Conservation (phyloP, 2,113 vertebrate species). For the Phalacrocorax carbo region DNA sequence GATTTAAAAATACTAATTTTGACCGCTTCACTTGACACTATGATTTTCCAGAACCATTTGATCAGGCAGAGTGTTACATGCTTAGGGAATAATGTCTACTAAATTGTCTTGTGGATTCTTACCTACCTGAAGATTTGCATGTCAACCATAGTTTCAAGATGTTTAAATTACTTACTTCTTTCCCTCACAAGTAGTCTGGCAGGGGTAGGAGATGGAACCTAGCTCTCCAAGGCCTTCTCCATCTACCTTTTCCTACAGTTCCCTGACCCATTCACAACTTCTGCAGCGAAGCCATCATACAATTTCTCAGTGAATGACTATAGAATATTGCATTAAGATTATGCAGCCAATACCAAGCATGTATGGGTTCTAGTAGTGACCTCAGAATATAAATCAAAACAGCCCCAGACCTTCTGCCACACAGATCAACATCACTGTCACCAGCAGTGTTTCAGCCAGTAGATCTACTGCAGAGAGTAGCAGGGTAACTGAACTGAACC, state of each 20-base stretch:
- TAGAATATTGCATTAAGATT: background rate
- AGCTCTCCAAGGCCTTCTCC: background rate
- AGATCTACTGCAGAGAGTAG: background rate
- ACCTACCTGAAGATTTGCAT: background rate
- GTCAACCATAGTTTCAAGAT: background rate
- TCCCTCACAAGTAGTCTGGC: background rate
- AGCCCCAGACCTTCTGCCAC: background rate
- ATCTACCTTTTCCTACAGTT: background rate
- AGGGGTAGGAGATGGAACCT: background rate
- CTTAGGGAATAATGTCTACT: background rate
- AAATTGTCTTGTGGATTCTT: background rate
- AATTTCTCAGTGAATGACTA: background rate
- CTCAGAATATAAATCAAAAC: background rate
- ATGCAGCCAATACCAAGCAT: background rate
- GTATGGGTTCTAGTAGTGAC: background rate
- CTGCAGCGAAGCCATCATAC: background rate
- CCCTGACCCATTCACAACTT: background rate
- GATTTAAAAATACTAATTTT: background rate
- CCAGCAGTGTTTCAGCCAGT: background rate
- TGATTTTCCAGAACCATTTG: background rate
- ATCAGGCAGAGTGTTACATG: background rate
- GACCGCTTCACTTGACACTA: background rate
- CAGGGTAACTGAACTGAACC: background rate
- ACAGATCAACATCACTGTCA: background rate
- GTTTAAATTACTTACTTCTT: background rate